Conservation (phyloP, 2,113 vertebrate species). For the Tetraodon nigroviridis region DNA sequence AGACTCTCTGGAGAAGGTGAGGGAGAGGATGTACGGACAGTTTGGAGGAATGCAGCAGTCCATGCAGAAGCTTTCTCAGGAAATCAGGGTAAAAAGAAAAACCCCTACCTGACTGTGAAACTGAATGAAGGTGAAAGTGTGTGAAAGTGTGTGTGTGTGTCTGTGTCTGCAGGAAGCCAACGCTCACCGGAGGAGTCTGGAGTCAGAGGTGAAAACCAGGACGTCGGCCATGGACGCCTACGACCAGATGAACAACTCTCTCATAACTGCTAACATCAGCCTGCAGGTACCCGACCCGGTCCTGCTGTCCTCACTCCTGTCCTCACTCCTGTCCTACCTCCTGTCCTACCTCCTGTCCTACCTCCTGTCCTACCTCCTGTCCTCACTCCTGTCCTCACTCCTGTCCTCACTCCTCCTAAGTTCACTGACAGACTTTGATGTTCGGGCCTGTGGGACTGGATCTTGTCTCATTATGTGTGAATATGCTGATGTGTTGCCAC, state of each 20-base stretch:
- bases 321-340: too few species aligned
- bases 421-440: too few species aligned
- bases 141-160: too few species aligned
- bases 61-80: conserved; percentile 85
- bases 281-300: conserved; percentile 78
- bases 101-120: conserved; percentile 1
- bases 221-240: conserved; percentile 88
- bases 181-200: conserved; percentile 79
- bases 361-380: too few species aligned
- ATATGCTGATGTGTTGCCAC: too few species aligned
- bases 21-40: conserved; percentile 91
- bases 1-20: conserved; percentile 93
- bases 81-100: conserved; percentile 83
- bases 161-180: conserved; percentile 78
- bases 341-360: too few species aligned
- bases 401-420: too few species aligned
- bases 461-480: too few species aligned
- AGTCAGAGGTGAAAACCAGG: conserved; percentile 83
- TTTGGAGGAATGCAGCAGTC: conserved; percentile 94
- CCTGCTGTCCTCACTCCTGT: background rate
- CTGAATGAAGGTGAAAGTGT: conserved; percentile 9
- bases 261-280: conserved; percentile 84
- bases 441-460: too few species aligned
- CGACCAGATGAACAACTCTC: conserved; percentile 85
- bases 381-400: background rate